These are phyloP conservation scores for Sarcophaga peregrina DNA, from an alignment of 1,140 invertebrate species.

Conservation along the genomic window DNA sequence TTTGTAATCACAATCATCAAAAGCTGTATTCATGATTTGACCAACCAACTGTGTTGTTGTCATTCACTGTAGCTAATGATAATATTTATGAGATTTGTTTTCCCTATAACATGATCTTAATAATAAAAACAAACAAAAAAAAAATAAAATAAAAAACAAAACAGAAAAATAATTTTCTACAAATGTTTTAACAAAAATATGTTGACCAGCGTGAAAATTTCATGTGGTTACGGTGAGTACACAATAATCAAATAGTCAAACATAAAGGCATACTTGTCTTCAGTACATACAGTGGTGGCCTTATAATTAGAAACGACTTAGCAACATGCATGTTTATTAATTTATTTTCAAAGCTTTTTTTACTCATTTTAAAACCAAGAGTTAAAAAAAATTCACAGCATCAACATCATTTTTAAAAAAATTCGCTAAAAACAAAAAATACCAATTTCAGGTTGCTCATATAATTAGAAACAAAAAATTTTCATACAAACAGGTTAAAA, in stretches of 20 bases:
- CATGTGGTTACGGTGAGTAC: not conserved
- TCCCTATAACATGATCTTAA: slow-evolving; percentile 5
- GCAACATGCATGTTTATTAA: too few relatives aligned
- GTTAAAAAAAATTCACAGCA: too few relatives aligned
- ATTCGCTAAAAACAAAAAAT: too few relatives aligned
- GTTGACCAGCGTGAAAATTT: slow-evolving; percentile 14
- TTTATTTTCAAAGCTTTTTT: too few relatives aligned
- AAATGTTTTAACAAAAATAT: not conserved
- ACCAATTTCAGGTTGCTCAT: too few relatives aligned
- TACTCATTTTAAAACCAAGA: too few relatives aligned
- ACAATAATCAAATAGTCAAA: not conserved
- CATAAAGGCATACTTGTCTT: not conserved
- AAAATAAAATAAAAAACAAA: not conserved
- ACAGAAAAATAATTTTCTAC: not conserved
- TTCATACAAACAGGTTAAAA: too few relatives aligned
- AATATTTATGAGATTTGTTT: slow-evolving; percentile 14
- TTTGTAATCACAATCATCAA: too few relatives aligned
- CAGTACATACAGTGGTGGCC: too few relatives aligned
- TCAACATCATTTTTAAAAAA: too few relatives aligned
- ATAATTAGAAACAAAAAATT: too few relatives aligned
- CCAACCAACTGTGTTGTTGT: not conserved
- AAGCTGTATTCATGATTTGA: not conserved
- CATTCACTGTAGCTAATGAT: not conserved
- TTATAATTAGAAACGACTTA: too few relatives aligned
- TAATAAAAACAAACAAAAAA: not conserved